Conservation (phyloP, 1,140 invertebrate species). For the Drosophila persimilis region DNA sequence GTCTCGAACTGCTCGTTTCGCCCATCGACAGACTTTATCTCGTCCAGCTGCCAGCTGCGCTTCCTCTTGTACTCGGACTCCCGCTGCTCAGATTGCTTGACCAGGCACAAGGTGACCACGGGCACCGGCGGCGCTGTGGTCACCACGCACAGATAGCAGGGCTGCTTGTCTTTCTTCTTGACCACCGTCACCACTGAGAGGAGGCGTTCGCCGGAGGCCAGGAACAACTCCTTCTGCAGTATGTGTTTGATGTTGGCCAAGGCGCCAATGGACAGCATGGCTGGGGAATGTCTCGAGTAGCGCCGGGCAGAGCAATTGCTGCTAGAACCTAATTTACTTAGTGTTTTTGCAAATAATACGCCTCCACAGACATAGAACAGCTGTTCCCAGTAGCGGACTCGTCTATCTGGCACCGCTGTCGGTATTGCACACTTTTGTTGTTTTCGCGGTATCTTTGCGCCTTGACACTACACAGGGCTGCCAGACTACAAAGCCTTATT, state of each 20-base stretch:
- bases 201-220: conserved; percentile 89
- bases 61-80: conserved; percentile 92
- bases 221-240: conserved; percentile 92
- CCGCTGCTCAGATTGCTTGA: conserved; percentile 91
- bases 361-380: no score
- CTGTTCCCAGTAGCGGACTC: neutral
- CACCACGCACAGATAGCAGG: conserved; percentile 91
- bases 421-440: no score
- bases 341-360: conserved; percentile 48
- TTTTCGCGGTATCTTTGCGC: no score
- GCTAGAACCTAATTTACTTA: conserved; percentile 23
- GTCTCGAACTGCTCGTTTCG: conserved; percentile 87
- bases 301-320: neutral
- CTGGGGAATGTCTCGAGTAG: conserved; percentile 45
- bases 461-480: no score
- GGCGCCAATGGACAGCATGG: conserved; percentile 78
- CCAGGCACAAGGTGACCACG: conserved; percentile 89
- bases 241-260: conserved; percentile 86
- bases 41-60: conserved; percentile 89
- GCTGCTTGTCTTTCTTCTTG: conserved; percentile 89
- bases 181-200: conserved; percentile 91
- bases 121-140: conserved; percentile 89
- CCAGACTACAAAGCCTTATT: no score
- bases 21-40: conserved; percentile 92
- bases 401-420: neutral